phyloP scores from a whole-genome alignment of 2,113 vertebrate genomes.

The Ophiodon elongatus region DNA sequence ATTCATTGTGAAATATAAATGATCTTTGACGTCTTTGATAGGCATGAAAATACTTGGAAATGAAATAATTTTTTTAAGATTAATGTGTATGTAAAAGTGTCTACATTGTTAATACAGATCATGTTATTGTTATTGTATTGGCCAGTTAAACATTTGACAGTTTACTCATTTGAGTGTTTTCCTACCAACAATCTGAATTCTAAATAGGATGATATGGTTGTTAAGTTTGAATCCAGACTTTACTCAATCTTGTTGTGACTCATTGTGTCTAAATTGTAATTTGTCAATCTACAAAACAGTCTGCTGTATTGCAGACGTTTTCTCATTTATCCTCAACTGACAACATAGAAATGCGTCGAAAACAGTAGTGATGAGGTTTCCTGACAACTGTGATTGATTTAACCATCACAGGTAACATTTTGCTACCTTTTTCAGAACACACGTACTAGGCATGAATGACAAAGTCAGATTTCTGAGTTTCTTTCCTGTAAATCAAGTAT shows the following conservation, averaged over 20 bases:
- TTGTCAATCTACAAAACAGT: background rate
- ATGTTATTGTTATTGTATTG: background rate
- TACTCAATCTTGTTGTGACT: background rate
- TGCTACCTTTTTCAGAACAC: background rate
- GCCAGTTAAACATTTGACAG: background rate
- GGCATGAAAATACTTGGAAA: background rate
- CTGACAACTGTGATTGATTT: background rate
- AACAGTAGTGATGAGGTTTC: background rate
- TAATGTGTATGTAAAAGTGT: background rate
- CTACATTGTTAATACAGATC: background rate
- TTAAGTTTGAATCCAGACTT: background rate
- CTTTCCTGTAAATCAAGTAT: background rate
- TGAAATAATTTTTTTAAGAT: background rate
- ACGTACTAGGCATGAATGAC: background rate
- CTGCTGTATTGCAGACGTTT: background rate
- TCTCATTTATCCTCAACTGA: background rate
- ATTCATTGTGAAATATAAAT: constrained; percentile 3
- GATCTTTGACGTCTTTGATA: background rate
- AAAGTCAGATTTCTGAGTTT: background rate
- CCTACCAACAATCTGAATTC: background rate
- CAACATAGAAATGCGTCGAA: background rate
- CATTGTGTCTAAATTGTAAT: background rate
- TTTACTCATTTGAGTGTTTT: background rate
- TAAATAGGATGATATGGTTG: background rate
- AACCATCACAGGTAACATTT: background rate